Evolutionary conservation across 2,888 invertebrate genomes (phyloP), one percentile per base, ranked within the genome.

Genomic region (Euzetes globulus): DNA sequence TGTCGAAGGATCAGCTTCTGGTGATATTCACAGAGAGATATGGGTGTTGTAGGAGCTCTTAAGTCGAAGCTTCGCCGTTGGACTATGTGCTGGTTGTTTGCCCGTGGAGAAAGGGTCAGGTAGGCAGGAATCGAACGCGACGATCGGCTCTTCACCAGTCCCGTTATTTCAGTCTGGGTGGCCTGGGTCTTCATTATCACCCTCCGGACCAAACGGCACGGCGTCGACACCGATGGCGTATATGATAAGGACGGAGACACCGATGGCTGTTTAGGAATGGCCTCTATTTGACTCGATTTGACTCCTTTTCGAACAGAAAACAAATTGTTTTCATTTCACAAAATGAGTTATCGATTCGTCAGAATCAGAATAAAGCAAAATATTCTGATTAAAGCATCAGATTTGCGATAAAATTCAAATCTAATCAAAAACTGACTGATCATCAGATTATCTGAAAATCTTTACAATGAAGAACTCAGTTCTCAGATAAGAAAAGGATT

Each of bases 111-210:
- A 6, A 78, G 75, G n/a, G 79, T 79, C 71, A 86, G 83, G 74
- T 85, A 85, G 29, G 82, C 82, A 5, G 90, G 88, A n/a, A 89
- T 65, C 1, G 55, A 73, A 25, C 47, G 73, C 15, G 52, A 72
- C 11, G 55, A 55, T 13, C 70, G 70, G 17, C 72, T 45, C 72
- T 37, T 47, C 13, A 88, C 88, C 81, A 89, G 84, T 81, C 88
- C 88, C 45, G 88, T 87, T 85, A 94, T 93, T 6, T 70, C 70
- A 6, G 89, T 93, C 84, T 94, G 94, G 4, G 94, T 94, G 19
- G 94, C 93, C 84, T 94, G 94, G 0, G 93, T 93, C 83, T 92
- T 90, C 93, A 93, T 93, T 0, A 77, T 55, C 11, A 77, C 76
- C 52, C 77, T 52, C 1, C 77, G 70, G 4, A 70, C 70, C 25